These are phyloP conservation scores for Vultur gryphus DNA, from an alignment of 2,797 vertebrate species.

Conservation along the genomic window DNA sequence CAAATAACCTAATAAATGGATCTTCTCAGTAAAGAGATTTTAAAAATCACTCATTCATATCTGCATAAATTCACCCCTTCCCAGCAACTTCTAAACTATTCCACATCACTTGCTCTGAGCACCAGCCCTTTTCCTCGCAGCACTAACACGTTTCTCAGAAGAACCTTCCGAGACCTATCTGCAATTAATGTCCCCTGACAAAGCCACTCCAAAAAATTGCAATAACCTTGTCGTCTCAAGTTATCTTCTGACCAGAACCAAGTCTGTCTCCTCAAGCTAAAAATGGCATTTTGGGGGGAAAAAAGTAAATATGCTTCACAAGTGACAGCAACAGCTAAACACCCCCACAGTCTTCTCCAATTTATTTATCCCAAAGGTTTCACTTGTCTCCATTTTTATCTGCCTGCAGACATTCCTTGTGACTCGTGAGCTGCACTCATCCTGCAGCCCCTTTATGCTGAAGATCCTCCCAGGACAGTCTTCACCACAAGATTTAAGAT, in stretches of 20 bases:
- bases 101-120: not conserved
- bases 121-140: not conserved
- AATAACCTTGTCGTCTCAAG: not conserved
- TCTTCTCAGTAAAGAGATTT: not conserved
- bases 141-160: not conserved
- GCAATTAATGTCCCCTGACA: not conserved
- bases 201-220: not conserved
- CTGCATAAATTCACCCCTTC: not conserved
- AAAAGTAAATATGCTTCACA: not conserved
- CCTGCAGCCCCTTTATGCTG: not conserved
- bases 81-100: not conserved
- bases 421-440: not conserved
- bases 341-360: no score
- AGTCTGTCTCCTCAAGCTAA: not conserved
- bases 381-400: not conserved
- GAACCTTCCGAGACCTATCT: not conserved
- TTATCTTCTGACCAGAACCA: not conserved
- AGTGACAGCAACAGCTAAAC: not conserved
- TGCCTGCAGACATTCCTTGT: not conserved
- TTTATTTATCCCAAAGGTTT: not conserved
- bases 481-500: not conserved
- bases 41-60: rapidly evolving
- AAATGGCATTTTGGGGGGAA: not conserved
- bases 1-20: not conserved
- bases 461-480: not conserved